Evolutionary conservation across 1,140 invertebrate genomes (phyloP), one percentile per base, ranked within the genome.

Genomic region (Prorops nasuta): DNA sequence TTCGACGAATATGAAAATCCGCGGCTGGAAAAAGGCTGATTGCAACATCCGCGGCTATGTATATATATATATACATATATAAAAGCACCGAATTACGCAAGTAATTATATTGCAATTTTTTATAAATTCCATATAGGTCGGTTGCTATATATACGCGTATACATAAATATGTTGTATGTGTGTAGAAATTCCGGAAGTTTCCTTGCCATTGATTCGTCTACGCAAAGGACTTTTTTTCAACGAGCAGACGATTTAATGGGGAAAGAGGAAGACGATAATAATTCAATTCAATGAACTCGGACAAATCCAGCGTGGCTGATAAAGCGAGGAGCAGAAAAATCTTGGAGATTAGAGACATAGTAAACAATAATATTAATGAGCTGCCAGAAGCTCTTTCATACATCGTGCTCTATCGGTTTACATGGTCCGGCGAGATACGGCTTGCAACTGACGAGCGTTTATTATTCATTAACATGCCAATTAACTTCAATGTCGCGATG

Each of bases 401-500:
- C n/a, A n/a, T n/a, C n/a, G n/a, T n/a, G n/a, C n/a, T n/a, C n/a
- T n/a, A n/a, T n/a, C n/a, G n/a, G n/a, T n/a, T n/a, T n/a, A n/a
- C n/a, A n/a, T n/a, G 49, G 59, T 64, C 58, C 39, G 48, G 47
- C 49, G 47, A 48, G 21, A 32, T 40, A 18, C 24, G 20, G 28
- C 54, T 42, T 53, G 58, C 54, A 49, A 66, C 50, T 64, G 67
- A 69, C 63, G 64, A 65, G 63, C 71, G 67, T 71, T 73, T 71
- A 72, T 71, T 68, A 68, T 71, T 72, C 65, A 73, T 72, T 72
- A 72, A 69, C 65, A 64, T 66, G 64, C 60, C 69, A 63, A 70
- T 74, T 71, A 72, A 67, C 66, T 65, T 58, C 54, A 55, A 58
- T 67, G 51, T 58, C 68, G 42, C 37, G 24, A 43, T 35, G 42